These are phyloP conservation scores for Clarias batrachus DNA, from an alignment of 2,113 vertebrate species.

Conservation along the genomic window DNA sequence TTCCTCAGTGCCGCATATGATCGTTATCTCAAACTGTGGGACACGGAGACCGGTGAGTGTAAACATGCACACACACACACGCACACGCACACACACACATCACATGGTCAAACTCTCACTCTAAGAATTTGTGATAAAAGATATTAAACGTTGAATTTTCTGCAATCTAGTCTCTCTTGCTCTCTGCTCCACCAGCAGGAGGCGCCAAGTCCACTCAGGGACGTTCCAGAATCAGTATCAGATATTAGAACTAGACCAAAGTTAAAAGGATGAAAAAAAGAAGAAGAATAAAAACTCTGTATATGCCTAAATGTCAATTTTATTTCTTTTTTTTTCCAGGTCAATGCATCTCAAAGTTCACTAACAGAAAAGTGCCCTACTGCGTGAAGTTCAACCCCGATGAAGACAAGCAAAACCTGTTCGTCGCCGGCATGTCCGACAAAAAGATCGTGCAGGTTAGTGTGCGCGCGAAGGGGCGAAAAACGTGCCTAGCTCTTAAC, in stretches of 20 bases:
- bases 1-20: constrained; percentile 97
- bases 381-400: constrained; percentile 99
- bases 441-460: constrained; percentile 98
- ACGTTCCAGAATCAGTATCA: neutral
- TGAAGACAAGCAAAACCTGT: constrained; percentile 94
- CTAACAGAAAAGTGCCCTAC: constrained; percentile 96
- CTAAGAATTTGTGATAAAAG: neutral
- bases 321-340: constrained; percentile 68
- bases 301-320: neutral
- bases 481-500: neutral
- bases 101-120: neutral
- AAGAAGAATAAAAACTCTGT: neutral
- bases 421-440: constrained; percentile 98
- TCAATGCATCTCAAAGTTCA: constrained; percentile 92
- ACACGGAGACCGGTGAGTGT: constrained; percentile 89
- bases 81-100: neutral
- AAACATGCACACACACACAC: neutral
- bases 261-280: neutral
- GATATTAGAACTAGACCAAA: neutral
- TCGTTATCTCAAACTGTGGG: constrained; percentile 97
- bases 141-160: neutral
- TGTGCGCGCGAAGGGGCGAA: neutral
- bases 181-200: constrained; percentile 24
- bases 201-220: neutral
- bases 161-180: neutral